Evolutionary conservation across 2,113 vertebrate genomes (phyloP), one percentile per base, ranked within the genome.

Genomic region (Synodontis membranacea): DNA sequence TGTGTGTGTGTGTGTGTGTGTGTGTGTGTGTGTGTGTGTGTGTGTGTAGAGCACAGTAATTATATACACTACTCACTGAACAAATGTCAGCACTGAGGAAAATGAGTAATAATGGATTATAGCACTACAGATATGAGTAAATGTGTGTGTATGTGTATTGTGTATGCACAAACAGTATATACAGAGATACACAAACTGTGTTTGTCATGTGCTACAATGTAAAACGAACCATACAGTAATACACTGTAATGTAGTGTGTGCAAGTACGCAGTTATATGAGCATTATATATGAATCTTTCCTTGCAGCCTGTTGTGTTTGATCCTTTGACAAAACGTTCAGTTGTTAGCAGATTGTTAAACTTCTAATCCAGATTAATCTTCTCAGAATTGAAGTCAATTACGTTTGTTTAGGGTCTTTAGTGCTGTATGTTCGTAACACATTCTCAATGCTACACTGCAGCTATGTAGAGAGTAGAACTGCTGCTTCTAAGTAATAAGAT

Each of bases 1-100:
- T 80, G 78, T 80, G n/a, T 58, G 78, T 80, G 52, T 80, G 79
- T 42, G 21, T 80, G 5, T 52, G 42, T 50, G 25, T 54, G 76
- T 76, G 44, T 75, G 42, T 48, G 8, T 46, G 39, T 28, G 25
- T 74, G 70, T 44, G 39, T 74, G 21, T 74, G 70, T 48, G 25
- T 48, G 25, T 75, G 25, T 48, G 74, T 42, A 62, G 60, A 62
- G 60, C 60, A 62, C 2, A 62, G 28, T n/a, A 62, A 62, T 62
- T 62, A 62, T n/a, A 28, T n/a, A 62, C 28, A n/a, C 28, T 62
- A 62, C 60, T n/a, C 60, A 62, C 2, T 9, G 23, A 6, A 25
- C 8, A 7, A 25, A 58, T 25, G 56, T 7, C 56, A 58, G 28
- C 28, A 62, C n/a, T 66, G 64, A 66, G 64, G 31, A 34, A 66